Percentiles rank a stretch among this genome's conserved stretches.
phyloP scores from a whole-genome alignment of 2,113 vertebrate genomes.

The Eleginops maclovinus region DNA sequence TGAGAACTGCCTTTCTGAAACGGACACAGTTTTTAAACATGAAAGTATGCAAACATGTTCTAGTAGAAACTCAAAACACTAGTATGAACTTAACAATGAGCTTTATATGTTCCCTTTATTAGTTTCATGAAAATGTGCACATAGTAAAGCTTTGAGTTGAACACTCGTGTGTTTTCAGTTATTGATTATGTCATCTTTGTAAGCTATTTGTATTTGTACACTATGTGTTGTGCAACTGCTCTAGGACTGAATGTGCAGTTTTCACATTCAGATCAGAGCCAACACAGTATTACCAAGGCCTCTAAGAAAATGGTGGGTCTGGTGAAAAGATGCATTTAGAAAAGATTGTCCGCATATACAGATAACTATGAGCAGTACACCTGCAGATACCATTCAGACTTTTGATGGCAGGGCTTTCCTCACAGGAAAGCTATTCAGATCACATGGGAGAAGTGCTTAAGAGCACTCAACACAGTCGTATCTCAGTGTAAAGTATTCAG shows the following conservation, averaged over 20 bases:
- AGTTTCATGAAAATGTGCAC: not conserved
- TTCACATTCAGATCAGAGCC: not conserved
- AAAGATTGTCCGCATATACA: not conserved
- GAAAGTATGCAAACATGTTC: not conserved
- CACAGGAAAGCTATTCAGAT: conserved; percentile 17
- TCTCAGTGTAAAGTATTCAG: conserved; percentile 10
- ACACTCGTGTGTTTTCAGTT: not conserved
- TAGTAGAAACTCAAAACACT: not conserved
- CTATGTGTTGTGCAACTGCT: not conserved
- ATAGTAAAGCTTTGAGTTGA: not conserved
- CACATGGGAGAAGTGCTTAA: not conserved
- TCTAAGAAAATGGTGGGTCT: not conserved
- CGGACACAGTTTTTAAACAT: not conserved
- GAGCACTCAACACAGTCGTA: not conserved
- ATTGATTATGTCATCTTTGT: not conserved
- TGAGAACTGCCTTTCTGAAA: too few relatives aligned
- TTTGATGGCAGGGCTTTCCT: conserved; percentile 8
- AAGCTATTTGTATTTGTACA: not conserved
- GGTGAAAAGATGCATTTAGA: not conserved
- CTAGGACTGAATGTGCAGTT: not conserved
- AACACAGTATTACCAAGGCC: not conserved
- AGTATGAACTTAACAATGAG: not conserved
- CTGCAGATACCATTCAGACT: conserved; percentile 5
- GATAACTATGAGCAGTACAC: conserved; percentile 5
- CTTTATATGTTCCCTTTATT: not conserved